Evolutionary conservation across 2,888 invertebrate species (phyloP), one percentile per base, ranked within the genome.

Genomic region (Diabrotica balteata): DNA sequence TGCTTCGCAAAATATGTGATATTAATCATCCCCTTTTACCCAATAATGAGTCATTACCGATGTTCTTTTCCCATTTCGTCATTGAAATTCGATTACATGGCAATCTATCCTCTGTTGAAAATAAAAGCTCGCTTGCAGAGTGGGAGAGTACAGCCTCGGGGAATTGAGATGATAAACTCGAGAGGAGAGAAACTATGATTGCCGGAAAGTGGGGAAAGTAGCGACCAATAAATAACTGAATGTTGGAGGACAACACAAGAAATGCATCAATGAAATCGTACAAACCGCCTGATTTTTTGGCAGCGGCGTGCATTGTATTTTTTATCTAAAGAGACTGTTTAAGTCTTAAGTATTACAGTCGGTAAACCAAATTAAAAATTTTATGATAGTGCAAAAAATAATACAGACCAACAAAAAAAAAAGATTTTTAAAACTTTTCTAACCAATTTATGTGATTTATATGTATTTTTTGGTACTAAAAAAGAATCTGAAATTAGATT

Each of bases 101-200:
- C 63, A 67, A 67, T 70, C 67, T 67, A 52, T 63, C 59, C 55
- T 53, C 70, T 72, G 50, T 52, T 69, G 69, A 63, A 69, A 78
- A 76, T 79, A 78, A 80, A 75, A 75, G 78, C 74, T 75, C 73
- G 75, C 71, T 76, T 77, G 77, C 73, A 57, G 55, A 57, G 55
- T 9, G 55, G 45, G 55, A 59, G 67, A 68, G 71, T 73, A 75
- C 72, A 71, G 74, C 77, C 75, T 77, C 67, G 76, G 80, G 82
- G 80, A 78, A 80, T 81, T 78, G 80, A 81, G 80, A 80, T 80
- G 80, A 81, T 82, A 80, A 81, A 81, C 77, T 76, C 73, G 76
- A 77, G 77, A 78, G 78, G 79, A 80, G 80, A 79, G 81, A 80
- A 80, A 81, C 80, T 81, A 82, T 81, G 81, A 82, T 80, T 79